Evolutionary conservation across 2,113 vertebrate species (phyloP).

Genomic region (Malurus elegans): DNA sequence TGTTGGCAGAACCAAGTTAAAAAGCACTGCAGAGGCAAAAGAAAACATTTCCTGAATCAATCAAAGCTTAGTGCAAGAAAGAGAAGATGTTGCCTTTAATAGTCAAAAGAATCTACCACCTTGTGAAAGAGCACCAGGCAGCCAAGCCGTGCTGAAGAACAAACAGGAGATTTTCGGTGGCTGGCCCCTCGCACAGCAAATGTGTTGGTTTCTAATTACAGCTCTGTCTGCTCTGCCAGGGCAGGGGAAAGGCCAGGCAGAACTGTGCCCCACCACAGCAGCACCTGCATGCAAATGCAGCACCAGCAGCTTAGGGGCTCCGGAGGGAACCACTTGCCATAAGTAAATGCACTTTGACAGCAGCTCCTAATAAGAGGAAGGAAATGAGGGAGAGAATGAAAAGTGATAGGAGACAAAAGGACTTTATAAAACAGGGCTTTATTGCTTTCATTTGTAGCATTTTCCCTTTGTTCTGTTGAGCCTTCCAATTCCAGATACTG

Average conservation of each 20-base stretch:
- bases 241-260: neutral
- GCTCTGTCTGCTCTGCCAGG: neutral
- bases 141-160: neutral
- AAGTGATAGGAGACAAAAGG: slow-evolving; percentile 59
- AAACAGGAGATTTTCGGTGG: neutral
- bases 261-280: neutral
- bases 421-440: slow-evolving; percentile 44
- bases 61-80: neutral
- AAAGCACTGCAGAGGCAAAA: neutral
- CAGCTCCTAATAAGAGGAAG: slow-evolving; percentile 49
- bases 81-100: neutral
- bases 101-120: neutral
- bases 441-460: slow-evolving; percentile 52
- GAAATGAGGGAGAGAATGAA: slow-evolving; percentile 38
- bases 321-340: neutral
- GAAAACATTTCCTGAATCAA: neutral
- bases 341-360: slow-evolving; percentile 40
- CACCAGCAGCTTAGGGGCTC: neutral
- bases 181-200: neutral
- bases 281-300: slow-evolving; percentile 58
- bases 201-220: neutral
- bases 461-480: slow-evolving; percentile 41
- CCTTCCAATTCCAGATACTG: slow-evolving; percentile 46
- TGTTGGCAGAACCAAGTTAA: neutral
- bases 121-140: neutral